Evolutionary conservation across 2,888 invertebrate genomes (phyloP).

Genomic region (Pecten maximus): DNA sequence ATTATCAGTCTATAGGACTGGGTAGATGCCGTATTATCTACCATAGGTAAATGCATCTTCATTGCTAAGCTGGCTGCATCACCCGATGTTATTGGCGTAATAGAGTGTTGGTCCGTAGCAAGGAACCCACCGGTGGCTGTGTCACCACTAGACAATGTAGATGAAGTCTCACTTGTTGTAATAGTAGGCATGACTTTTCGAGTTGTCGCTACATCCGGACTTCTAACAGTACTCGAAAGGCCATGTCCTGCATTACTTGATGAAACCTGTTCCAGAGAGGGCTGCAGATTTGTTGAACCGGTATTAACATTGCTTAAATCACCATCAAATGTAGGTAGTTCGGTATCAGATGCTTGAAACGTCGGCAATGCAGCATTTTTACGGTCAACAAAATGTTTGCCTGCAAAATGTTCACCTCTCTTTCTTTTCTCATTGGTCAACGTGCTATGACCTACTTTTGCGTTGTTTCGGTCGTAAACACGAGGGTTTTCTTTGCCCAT

Average conservation of each 20-base stretch:
- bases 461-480: neutral
- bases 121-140: neutral
- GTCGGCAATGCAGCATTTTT: neutral
- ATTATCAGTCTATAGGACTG: neutral
- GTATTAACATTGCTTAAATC: neutral
- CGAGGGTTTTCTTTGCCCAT: neutral
- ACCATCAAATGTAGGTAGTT: neutral
- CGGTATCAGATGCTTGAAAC: neutral
- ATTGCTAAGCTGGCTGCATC: slow-evolving; percentile 23
- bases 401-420: neutral
- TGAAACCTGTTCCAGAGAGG: neutral
- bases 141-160: neutral
- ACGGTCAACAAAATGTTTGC: neutral
- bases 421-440: neutral
- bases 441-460: neutral
- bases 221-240: neutral
- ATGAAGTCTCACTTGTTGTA: neutral
- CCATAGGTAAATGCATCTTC: slow-evolving; percentile 1
- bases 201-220: neutral
- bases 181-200: neutral
- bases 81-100: neutral
- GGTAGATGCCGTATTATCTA: neutral
- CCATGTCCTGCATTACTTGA: neutral
- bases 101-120: neutral
- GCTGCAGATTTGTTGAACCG: neutral